Conservation (phyloP, 2,113 vertebrate genomes). For the Pipra filicauda region DNA sequence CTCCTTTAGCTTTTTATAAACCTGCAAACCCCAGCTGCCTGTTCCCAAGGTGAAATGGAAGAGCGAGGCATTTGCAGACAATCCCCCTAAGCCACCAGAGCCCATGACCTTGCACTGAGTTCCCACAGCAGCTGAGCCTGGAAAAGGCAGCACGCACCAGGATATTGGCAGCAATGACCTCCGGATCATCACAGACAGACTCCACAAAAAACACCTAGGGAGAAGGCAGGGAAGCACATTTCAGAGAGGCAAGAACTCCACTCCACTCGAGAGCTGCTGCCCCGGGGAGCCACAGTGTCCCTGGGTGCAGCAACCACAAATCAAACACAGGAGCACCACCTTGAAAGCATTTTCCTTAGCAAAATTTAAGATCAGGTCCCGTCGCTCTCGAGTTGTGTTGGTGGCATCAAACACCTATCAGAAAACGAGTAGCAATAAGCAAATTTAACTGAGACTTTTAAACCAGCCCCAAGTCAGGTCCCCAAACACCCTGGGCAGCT, state of each 20-base stretch:
- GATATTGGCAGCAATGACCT: conserved; percentile 96
- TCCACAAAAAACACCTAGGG: conserved; percentile 96
- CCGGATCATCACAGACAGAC: conserved; percentile 95
- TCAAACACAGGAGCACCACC: conserved; percentile 61
- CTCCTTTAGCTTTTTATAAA: not conserved
- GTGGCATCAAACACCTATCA: conserved; percentile 95
- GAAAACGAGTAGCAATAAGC: not conserved
- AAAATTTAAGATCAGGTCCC: conserved; percentile 91
- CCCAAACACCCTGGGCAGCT: not conserved
- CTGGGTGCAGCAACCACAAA: fast-evolving
- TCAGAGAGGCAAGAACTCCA: not conserved
- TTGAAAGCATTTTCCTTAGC: conserved; percentile 90
- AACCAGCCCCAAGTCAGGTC: not conserved
- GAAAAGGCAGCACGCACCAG: conserved; percentile 76
- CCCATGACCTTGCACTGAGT: not conserved
- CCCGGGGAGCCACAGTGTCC: fast-evolving
- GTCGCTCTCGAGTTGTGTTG: conserved; percentile 94
- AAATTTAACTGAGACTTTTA: not conserved
- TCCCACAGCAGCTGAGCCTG: not conserved
- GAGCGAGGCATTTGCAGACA: not conserved
- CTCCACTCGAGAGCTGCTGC: not conserved
- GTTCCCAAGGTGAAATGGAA: not conserved
- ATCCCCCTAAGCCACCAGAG: not conserved
- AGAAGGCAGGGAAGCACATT: not conserved
- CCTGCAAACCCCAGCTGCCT: not conserved